Evolutionary conservation across 2,888 invertebrate species (phyloP), one percentile per base, ranked within the genome.

Genomic region (Acleris emargana): DNA sequence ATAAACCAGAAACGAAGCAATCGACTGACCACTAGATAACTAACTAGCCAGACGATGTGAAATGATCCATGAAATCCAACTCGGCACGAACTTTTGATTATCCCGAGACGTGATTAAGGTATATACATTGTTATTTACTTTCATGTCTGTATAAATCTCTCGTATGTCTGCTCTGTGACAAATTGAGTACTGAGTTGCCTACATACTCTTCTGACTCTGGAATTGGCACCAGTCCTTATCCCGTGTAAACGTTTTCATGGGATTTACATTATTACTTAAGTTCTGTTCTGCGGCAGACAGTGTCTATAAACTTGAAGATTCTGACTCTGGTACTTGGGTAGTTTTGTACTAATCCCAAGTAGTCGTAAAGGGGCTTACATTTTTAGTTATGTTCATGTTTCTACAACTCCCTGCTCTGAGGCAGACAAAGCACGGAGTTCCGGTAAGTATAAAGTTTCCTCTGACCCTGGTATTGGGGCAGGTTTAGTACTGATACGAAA

Each of bases 261-360:
- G 0, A 1, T 6, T 6, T 7, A 28, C 6, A 1, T 28, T 28
- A 1, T 28, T 54, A 91, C 95, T 94, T 77, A 96, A 95, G 94
- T 69, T 69, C 94, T 93, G 70, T 93, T 94, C 76, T 93, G 94
- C 0, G 98, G 97, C 64, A 99, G 93, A 64, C 98, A 97, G 81
- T 98, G 97, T 62, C 98, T 94, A 84, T 98, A 99, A 72, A 96
- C 96, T 62, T 96, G 95, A 62, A 99, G 93, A 2, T 97, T 97
- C 85, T 98, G 98, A 67, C 97, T 97, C 84, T 97, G 97, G 90
- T 96, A 99, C 87, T 98, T 98, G 0, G 97, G 97, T 76, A 99
- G 94, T 89, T 99, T 97, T 68, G 94, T 28, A 99, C 97, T 54
- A 98, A 98, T 38, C 99, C 99, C 3, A 98, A 98, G 89, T 99